Conservation (phyloP, 2,888 invertebrate species). For the Heliconius ismenius region DNA sequence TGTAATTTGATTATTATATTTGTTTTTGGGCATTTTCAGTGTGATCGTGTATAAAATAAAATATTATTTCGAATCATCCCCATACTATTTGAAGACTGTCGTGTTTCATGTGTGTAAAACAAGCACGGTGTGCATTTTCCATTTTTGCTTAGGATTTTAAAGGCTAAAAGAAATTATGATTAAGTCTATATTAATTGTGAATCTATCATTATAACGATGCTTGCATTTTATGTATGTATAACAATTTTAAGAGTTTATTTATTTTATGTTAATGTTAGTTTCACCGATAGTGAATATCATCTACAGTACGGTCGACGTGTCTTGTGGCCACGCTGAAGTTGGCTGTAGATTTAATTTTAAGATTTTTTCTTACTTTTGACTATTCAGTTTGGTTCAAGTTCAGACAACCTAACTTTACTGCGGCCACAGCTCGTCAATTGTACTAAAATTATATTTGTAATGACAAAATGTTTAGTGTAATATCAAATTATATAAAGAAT, state of each 20-base stretch:
- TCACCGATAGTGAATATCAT: neutral
- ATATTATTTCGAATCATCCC: neutral
- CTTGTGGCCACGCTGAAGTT: neutral
- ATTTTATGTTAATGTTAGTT: neutral
- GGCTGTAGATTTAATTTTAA: neutral
- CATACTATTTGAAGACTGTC: conserved; percentile 18
- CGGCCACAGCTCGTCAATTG: neutral
- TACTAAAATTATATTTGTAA: neutral
- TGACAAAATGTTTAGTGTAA: neutral
- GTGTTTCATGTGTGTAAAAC: conserved; percentile 12
- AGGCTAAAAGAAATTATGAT: conserved; percentile 1
- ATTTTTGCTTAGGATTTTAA: neutral
- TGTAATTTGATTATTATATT: neutral
- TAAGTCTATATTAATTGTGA: conserved; percentile 2
- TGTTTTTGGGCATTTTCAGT: neutral
- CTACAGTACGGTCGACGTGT: neutral
- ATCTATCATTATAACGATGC: neutral
- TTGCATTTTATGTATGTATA: neutral
- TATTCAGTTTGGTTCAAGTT: neutral
- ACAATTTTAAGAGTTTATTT: neutral
- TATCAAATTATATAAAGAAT: neutral
- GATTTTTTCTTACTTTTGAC: neutral
- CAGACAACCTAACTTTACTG: neutral
- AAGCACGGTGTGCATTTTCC: neutral
- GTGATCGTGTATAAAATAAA: neutral